Evolutionary conservation across 2,113 vertebrate genomes (phyloP).

Genomic region (Ceyx cyanopectus): DNA sequence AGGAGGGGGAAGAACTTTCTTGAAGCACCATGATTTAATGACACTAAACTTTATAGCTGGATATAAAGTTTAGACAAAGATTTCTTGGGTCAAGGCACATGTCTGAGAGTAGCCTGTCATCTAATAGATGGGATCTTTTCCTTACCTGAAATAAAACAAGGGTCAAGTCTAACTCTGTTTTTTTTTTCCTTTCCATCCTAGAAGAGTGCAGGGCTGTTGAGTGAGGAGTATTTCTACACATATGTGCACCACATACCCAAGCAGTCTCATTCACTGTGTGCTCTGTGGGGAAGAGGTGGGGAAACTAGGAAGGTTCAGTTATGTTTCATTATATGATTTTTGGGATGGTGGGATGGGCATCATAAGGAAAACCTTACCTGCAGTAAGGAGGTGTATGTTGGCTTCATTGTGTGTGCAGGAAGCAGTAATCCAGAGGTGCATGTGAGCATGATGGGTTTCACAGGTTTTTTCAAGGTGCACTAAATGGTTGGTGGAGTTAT

Average conservation of each 20-base stretch:
- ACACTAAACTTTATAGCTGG: background rate
- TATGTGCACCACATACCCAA: fast-evolving
- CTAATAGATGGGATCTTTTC: background rate
- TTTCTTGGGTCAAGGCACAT: background rate
- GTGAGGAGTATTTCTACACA: background rate
- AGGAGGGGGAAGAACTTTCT: background rate
- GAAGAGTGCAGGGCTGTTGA: background rate
- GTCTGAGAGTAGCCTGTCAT: background rate
- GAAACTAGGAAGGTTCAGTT: background rate
- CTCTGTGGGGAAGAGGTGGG: background rate
- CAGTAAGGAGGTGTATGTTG: background rate
- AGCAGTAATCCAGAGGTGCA: background rate
- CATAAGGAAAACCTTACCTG: background rate
- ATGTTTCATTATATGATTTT: background rate
- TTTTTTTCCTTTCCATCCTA: background rate
- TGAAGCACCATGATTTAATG: background rate
- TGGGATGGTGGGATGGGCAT: background rate
- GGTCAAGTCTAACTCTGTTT: background rate
- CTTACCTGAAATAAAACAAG: fast-evolving
- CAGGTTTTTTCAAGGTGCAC: background rate
- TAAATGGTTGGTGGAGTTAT: background rate
- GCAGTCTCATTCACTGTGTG: background rate
- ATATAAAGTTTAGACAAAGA: background rate
- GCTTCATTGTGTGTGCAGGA: background rate
- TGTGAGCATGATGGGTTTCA: background rate